phyloP scores from a whole-genome alignment of 2,797 vertebrate species.

The Semotilus atromaculatus region DNA sequence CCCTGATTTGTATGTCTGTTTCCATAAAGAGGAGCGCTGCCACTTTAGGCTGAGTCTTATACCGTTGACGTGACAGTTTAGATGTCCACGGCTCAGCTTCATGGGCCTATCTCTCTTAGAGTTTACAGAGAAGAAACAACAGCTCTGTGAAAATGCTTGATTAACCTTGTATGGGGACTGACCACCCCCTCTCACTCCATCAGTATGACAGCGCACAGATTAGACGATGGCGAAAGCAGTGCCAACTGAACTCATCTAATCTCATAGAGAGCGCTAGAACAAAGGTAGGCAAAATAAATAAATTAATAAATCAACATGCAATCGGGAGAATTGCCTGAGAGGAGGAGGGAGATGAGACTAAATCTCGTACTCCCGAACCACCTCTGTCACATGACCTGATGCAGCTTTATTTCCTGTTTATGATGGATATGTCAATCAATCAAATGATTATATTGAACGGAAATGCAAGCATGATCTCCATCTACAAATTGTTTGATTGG shows the following conservation, averaged over 20 bases:
- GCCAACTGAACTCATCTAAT: constrained; percentile 48
- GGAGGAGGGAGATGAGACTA: constrained; percentile 5
- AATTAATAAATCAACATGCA: constrained; percentile 56
- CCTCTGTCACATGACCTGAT: constrained; percentile 24
- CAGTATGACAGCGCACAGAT: constrained; percentile 51
- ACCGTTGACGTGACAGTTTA: constrained; percentile 16
- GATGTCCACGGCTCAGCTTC: not conserved
- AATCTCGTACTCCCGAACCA: not conserved
- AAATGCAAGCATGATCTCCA: not conserved
- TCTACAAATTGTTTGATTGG: not conserved
- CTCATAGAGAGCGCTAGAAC: constrained; percentile 38
- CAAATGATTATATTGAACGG: not conserved
- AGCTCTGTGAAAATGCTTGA: constrained; percentile 52
- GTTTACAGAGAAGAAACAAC: constrained; percentile 45
- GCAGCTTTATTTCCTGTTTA: constrained; percentile 40
- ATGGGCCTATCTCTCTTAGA: not conserved
- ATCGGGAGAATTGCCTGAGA: constrained; percentile 43
- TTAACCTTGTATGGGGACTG: constrained; percentile 56
- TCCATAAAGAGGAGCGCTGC: not conserved
- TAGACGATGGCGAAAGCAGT: constrained; percentile 27
- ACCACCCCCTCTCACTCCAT: constrained; percentile 37
- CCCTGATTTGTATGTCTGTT: constrained; percentile 38
- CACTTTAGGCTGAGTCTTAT: constrained; percentile 13
- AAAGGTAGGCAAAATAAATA: constrained; percentile 52
- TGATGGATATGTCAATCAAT: constrained; percentile 22